phyloP scores from a whole-genome alignment of 2,797 vertebrate genomes.

The Cottoperca gobio region DNA sequence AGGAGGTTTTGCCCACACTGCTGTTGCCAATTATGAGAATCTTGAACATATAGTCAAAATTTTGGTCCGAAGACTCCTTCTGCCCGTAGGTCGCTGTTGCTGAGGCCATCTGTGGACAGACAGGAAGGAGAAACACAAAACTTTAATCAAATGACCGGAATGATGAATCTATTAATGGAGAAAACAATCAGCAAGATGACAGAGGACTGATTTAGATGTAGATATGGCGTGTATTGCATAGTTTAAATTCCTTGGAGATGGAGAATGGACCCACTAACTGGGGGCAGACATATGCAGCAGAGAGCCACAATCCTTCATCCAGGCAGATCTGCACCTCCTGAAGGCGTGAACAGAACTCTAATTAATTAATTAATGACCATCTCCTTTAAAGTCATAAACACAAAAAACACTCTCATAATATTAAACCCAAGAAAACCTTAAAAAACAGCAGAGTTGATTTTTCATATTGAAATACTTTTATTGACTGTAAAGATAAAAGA shows the following conservation, averaged over 20 bases:
- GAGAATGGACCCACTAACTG: background rate
- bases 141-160: no score
- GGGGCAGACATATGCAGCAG: background rate
- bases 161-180: no score
- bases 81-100: constrained; percentile 96
- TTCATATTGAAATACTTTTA: background rate
- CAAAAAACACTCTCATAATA: background rate
- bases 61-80: constrained; percentile 97
- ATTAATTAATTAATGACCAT: background rate
- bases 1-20: constrained; percentile 97
- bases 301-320: background rate
- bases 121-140: background rate
- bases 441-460: background rate
- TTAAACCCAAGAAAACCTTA: background rate
- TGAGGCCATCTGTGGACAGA: constrained; percentile 91
- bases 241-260: background rate
- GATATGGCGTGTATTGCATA: no score
- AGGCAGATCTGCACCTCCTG: background rate
- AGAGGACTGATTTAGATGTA: no score
- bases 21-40: constrained; percentile 99
- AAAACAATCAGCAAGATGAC: no score
- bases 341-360: background rate
- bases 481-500: constrained; percentile 23
- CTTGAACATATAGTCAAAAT: constrained; percentile 99
- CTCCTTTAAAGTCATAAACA: background rate